Evolutionary conservation across 1,140 invertebrate species (phyloP).

Genomic region (Scaptomyza graminum): DNA sequence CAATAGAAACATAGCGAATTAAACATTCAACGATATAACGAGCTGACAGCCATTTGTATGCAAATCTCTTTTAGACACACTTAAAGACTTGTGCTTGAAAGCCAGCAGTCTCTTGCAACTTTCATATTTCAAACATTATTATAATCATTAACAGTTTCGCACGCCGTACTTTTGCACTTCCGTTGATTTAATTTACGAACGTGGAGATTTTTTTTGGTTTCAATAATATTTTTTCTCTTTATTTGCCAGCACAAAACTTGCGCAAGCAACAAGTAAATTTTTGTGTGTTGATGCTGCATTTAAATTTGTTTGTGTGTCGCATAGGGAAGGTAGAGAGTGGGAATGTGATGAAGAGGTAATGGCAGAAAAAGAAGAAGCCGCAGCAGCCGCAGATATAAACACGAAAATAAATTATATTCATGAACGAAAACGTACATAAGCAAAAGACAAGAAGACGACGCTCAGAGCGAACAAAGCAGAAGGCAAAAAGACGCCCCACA

Average conservation of each 20-base stretch:
- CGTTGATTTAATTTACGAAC: conserved; percentile 34
- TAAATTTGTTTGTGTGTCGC: conserved; percentile 35
- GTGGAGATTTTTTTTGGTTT: conserved; percentile 20
- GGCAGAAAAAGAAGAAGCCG: conserved; percentile 35
- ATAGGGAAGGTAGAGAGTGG: conserved; percentile 12
- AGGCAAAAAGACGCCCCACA: conserved; percentile 42
- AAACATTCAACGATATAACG: not conserved
- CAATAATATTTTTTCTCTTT: conserved; percentile 17
- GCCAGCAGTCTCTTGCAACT: conserved; percentile 21
- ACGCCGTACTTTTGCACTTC: conserved; percentile 26
- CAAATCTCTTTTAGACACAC: conserved; percentile 32
- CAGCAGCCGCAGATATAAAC: conserved; percentile 58
- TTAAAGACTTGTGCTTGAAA: conserved; percentile 21
- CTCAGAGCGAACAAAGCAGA: conserved; percentile 51
- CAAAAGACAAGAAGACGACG: conserved; percentile 70
- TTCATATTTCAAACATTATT: conserved; percentile 29
- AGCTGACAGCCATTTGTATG: conserved; percentile 33
- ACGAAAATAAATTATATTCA: conserved; percentile 75
- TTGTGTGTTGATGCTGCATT: conserved; percentile 19
- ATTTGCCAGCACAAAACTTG: conserved; percentile 48
- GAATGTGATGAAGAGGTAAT: conserved; percentile 16
- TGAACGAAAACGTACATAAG: conserved; percentile 68
- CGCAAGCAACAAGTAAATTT: conserved; percentile 36
- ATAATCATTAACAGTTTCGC: conserved; percentile 3
- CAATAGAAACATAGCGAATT: not conserved